phyloP scores from a whole-genome alignment of 1,140 invertebrate genomes.

The Drosophila seguyi region DNA sequence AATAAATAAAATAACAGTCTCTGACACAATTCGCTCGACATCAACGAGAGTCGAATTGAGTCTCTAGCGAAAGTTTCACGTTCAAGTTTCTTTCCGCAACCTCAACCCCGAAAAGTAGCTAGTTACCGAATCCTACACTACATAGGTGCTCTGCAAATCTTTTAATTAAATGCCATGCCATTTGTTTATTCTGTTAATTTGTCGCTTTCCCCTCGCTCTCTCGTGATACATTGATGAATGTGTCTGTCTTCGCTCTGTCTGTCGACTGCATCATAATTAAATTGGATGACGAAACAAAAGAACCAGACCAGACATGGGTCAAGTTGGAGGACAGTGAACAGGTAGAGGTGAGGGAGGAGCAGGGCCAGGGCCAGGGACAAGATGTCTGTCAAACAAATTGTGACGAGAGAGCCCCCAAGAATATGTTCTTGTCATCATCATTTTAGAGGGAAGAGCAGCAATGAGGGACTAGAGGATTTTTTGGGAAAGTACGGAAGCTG shows the following conservation, averaged over 20 bases:
- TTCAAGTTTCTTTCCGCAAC: conserved; percentile 50
- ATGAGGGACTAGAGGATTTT: neutral
- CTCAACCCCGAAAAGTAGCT: conserved; percentile 33
- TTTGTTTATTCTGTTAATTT: conserved; percentile 80
- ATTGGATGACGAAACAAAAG: conserved; percentile 68
- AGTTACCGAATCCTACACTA: conserved; percentile 5
- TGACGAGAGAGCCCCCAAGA: conserved; percentile 3
- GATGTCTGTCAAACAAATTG: conserved; percentile 33
- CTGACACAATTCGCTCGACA: conserved; percentile 52
- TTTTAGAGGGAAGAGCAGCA: neutral
- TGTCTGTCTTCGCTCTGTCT: conserved; percentile 39
- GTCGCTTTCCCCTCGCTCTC: conserved; percentile 56
- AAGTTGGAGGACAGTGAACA: conserved; percentile 66
- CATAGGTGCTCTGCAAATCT: conserved; percentile 28
- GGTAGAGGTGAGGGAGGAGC: neutral
- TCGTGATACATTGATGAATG: conserved; percentile 65
- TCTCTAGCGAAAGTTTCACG: conserved; percentile 55
- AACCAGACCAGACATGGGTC: conserved; percentile 64
- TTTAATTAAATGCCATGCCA: conserved; percentile 69
- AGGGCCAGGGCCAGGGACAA: neutral
- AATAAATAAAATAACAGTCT: conserved; percentile 20
- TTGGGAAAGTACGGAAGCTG: conserved; percentile 14
- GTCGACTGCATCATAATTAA: conserved; percentile 71
- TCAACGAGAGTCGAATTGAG: conserved; percentile 30
- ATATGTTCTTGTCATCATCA: conserved; percentile 14